phyloP scores from a whole-genome alignment of 2,888 invertebrate genomes.

The Drepanosiphum platanoidis region DNA sequence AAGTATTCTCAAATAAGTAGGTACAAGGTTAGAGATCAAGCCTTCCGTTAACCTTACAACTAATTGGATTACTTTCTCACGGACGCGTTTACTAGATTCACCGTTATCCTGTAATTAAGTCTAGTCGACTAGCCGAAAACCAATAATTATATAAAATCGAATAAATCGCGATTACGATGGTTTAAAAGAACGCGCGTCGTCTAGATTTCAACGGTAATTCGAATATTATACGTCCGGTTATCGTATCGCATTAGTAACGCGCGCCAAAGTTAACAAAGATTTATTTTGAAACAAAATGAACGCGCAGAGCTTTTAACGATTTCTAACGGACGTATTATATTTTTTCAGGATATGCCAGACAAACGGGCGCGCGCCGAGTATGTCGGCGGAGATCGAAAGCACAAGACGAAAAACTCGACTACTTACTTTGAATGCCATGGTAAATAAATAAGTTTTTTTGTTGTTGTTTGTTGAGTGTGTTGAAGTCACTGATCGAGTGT shows the following conservation, averaged over 20 bases:
- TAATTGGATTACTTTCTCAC: constrained; percentile 3
- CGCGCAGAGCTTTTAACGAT: neutral
- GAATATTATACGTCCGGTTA: neutral
- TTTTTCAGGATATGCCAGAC: too few species aligned
- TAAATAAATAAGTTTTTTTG: constrained; percentile 41
- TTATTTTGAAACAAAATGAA: too few species aligned
- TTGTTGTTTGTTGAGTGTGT: constrained; percentile 21
- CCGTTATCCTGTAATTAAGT: neutral
- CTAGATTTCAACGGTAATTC: neutral
- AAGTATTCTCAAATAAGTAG: neutral
- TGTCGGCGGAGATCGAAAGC: too few species aligned
- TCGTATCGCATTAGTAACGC: neutral
- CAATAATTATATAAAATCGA: neutral
- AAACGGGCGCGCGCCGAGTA: too few species aligned
- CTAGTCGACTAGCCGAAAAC: neutral
- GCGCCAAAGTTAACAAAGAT: too few species aligned
- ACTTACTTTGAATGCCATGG: constrained; percentile 53
- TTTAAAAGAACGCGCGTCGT: too few species aligned
- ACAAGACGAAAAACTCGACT: too few species aligned
- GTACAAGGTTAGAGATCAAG: neutral
- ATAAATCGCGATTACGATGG: neutral
- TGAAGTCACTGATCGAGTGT: constrained; percentile 40
- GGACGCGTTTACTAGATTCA: neutral
- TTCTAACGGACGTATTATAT: neutral
- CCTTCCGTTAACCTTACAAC: neutral